These are phyloP conservation scores for Procavia capensis DNA, from an alignment of 2,113 vertebrate species.

Conservation along the genomic window DNA sequence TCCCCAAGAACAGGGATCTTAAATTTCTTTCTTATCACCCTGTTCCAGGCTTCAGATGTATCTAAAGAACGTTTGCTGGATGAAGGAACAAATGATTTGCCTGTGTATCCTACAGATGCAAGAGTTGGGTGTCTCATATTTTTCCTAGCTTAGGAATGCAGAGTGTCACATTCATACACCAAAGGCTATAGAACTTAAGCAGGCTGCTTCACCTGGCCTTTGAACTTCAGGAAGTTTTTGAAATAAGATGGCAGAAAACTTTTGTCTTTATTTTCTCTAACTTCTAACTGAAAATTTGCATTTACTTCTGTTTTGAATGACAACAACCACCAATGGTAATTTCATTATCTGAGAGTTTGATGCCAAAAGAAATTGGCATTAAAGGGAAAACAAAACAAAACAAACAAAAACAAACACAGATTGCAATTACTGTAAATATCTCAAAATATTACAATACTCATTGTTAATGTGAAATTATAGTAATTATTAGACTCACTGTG, in stretches of 20 bases:
- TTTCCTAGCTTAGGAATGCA: background rate
- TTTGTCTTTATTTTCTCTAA: background rate
- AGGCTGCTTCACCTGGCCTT: background rate
- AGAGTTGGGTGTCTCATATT: background rate
- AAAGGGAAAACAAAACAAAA: too few species aligned
- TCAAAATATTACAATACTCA: background rate
- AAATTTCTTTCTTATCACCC: background rate
- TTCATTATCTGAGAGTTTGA: background rate
- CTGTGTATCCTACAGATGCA: background rate
- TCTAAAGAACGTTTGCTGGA: background rate
- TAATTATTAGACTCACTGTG: background rate
- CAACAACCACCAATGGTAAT: background rate
- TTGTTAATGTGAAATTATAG: conserved; percentile 24
- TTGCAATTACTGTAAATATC: background rate
- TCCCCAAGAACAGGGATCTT: background rate
- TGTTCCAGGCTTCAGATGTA: background rate
- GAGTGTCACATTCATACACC: background rate
- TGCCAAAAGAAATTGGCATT: background rate
- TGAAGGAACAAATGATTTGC: background rate
- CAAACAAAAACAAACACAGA: background rate
- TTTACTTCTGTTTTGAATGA: background rate
- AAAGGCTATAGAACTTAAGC: accelerated
- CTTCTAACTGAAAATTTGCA: background rate
- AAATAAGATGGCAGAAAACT: background rate
- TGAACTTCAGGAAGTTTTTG: background rate